Conservation (phyloP, 1,140 invertebrate species). For the Maconellicoccus hirsutus region DNA sequence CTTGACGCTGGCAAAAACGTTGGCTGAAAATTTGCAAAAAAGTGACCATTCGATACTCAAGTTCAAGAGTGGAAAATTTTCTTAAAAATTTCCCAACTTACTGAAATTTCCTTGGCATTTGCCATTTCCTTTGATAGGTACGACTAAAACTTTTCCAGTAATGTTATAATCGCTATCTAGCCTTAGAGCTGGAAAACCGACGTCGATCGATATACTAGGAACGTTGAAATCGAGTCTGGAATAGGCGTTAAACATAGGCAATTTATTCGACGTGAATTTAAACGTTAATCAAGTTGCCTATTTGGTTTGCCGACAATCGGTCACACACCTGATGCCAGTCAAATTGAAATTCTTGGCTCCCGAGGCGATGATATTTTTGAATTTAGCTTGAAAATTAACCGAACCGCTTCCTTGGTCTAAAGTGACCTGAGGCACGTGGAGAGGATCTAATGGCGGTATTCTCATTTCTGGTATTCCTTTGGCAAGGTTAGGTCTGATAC, state of each 20-base stretch:
- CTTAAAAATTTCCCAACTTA: slow-evolving; percentile 25
- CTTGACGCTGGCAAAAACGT: slow-evolving; percentile 22
- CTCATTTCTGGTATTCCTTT: slow-evolving; percentile 28
- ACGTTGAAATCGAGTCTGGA: slow-evolving; percentile 24
- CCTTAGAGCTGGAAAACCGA: slow-evolving; percentile 24
- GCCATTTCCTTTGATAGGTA: slow-evolving; percentile 28
- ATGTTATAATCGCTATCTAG: slow-evolving; percentile 26
- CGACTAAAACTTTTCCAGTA: slow-evolving; percentile 26
- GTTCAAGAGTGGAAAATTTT: not conserved
- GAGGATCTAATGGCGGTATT: slow-evolving; percentile 25
- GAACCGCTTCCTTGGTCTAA: slow-evolving; percentile 25
- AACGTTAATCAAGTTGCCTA: slow-evolving; percentile 12
- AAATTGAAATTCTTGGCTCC: slow-evolving; percentile 25
- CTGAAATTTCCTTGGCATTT: slow-evolving; percentile 27
- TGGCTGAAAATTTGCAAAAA: slow-evolving; percentile 29
- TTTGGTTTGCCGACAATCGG: not conserved
- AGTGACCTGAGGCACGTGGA: slow-evolving; percentile 24
- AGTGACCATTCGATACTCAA: too few species aligned
- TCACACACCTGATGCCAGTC: slow-evolving; percentile 22
- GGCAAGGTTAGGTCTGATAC: slow-evolving; percentile 16
- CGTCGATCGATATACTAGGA: not conserved
- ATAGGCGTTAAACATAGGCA: not conserved
- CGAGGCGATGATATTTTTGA: slow-evolving; percentile 26
- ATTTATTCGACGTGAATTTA: not conserved
- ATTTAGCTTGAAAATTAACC: slow-evolving; percentile 26